Conservation (phyloP, 2,797 vertebrate species). For the Steatocranus sp. region DNA sequence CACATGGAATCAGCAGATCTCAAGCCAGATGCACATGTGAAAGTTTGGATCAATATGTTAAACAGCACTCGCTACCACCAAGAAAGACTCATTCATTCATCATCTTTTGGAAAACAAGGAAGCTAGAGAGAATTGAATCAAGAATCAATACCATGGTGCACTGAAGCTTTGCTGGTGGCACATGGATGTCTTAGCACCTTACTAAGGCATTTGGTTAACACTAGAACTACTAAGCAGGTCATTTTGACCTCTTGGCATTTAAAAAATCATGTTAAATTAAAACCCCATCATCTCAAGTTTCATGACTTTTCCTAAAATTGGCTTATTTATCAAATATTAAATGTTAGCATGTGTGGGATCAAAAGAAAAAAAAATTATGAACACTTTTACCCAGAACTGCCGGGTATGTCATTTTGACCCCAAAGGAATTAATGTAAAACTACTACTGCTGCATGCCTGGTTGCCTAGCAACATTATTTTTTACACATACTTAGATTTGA, state of each 20-base stretch:
- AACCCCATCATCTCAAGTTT: not conserved
- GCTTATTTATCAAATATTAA: not conserved
- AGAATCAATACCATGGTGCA: not conserved
- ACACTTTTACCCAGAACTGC: not conserved
- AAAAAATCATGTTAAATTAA: not conserved
- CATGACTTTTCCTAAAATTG: not conserved
- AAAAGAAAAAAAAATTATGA: not conserved
- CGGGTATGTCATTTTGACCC: not conserved
- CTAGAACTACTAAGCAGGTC: not conserved
- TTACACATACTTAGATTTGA: not conserved
- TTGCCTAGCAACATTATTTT: not conserved
- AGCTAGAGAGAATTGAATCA: not conserved
- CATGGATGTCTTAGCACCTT: not conserved
- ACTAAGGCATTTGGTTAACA: not conserved
- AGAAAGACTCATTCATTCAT: not conserved
- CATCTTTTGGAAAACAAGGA: not conserved
- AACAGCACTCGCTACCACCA: not conserved
- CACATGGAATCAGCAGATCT: not conserved
- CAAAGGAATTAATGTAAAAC: not conserved
- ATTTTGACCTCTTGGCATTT: not conserved
- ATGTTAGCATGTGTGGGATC: not conserved
- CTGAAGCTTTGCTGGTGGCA: not conserved
- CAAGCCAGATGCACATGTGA: not conserved
- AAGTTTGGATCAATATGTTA: not conserved
- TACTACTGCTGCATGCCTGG: not conserved